Evolutionary conservation across 35 echinoderm and acorn worm species (phyloP).

Genomic region (Nesometra sesokonis): DNA sequence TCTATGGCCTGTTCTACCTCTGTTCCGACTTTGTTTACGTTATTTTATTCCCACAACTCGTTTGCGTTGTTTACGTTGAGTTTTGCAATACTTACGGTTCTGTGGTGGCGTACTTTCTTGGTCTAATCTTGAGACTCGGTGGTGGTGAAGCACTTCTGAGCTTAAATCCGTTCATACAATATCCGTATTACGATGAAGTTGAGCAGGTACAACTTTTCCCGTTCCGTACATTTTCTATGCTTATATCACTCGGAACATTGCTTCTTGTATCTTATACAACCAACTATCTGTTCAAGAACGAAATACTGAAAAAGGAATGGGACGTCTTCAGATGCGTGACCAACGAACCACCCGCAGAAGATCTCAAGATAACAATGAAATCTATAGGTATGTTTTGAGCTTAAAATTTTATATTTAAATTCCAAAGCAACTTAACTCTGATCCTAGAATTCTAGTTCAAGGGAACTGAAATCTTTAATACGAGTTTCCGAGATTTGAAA

Average conservation of each 20-base stretch:
- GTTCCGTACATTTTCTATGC: conserved; percentile 66
- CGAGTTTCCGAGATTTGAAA: too few relatives aligned
- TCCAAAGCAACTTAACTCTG: too few relatives aligned
- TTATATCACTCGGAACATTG: conserved; percentile 42
- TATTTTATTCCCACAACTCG: conserved; percentile 4
- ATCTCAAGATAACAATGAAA: background rate
- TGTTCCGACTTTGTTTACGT: conserved; percentile 15
- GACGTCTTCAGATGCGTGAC: conserved; percentile 49
- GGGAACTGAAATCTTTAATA: too few relatives aligned
- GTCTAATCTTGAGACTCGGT: background rate
- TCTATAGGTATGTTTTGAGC: too few relatives aligned
- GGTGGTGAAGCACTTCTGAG: background rate
- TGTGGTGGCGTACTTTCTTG: background rate
- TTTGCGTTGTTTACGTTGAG: background rate
- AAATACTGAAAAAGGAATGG: conserved; percentile 18
- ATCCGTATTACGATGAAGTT: background rate
- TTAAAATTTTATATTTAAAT: too few relatives aligned
- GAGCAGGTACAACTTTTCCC: conserved; percentile 44
- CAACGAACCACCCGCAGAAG: conserved; percentile 5
- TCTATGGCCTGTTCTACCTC: conserved; percentile 1
- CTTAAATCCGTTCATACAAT: background rate
- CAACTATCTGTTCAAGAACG: conserved; percentile 39
- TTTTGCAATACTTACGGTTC: background rate
- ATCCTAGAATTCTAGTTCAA: too few relatives aligned
- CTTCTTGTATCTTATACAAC: conserved; percentile 41